Base-by-base conservation (phyloP, 2,797 vertebrate species). In the Artibeus lituratus region DNA sequence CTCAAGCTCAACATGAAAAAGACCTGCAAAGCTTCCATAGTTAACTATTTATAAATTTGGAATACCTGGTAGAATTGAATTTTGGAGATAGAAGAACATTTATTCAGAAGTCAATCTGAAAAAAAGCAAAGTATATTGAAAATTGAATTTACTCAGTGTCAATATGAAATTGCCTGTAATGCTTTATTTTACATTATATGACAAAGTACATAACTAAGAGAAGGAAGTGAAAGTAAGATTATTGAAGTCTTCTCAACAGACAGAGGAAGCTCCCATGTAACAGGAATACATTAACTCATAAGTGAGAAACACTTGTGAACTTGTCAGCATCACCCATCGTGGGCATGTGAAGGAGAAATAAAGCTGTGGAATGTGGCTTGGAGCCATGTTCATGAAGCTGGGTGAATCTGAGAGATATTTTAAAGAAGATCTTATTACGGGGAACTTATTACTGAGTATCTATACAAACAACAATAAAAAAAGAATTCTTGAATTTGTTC, bases 151-250 rank as follows among this genome's bases (percentile, higher is more conserved):
- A 24, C 32, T 93, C 37, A 9, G 18, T 24, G 22, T 26, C 35
- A 37, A 7, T 21, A n/a, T 19, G 22, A 92, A 83, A 76, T 57
- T 37, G 22, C 44, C 35, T 39, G 6, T 76, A 18, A 18, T 47
- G 37, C 39, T 96, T 70, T 72, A 69, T 81, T 94, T 90, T 70
- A 81, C 51, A 8, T 87, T 65, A 10, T 94, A 26, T 65, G 76
- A 19, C 88, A 83, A 83, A 82, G 26, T 35, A 49, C n/a, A 65
- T 32, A 83, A 77, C 59, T 6, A 3, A 39, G 11, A n/a, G 39
- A 94, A 85, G 53, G 24, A 18, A n/a, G 55, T 67, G 3, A 32
- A 69, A 21, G 29, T 42, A 76, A 19, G 37, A 9, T 29, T 4
- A 10, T 3, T 7, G 65, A 77, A 22, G 16, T 29, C 32, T 49